Base-by-base conservation (phyloP, 2,888 invertebrate genomes). In the Melieria crassipennis region DNA sequence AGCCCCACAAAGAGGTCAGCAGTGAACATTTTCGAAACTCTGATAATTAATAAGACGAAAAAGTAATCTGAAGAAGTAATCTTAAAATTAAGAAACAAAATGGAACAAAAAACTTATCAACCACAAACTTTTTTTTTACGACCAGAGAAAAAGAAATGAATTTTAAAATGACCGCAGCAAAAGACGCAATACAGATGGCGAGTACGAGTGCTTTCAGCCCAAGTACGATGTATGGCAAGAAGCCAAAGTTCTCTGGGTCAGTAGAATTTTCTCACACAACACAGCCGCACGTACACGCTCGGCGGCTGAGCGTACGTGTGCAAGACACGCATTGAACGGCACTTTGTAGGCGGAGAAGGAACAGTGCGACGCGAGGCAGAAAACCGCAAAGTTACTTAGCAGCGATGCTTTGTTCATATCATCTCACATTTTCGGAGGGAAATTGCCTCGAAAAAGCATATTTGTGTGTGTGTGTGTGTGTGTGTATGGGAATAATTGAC, bases 181-280 rank as follows among this genome's bases (percentile, higher is more conserved):
- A 30, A 30, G 30, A 30, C 30, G 30, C 30, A 30, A 3, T 30
- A 30, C 30, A 30, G 30, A 30, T 30, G 30, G 3, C 30, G 30
- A 30, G 30, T 30, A 30, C 30, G 30, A 30, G 30, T 30, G 30
- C 30, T 30, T 30, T 30, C 30, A 30, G 30, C 30, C 30, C 30
- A 30, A 30, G 30, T 30, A 30, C 30, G 65, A 65, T 63, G 73
- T 70, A 72, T 74, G 75, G 73, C 79, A 73, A 82, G 79, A 83
- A 82, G 82, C 82, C 84, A 83, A 84, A 83, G 83, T 83, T 83
- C 84, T 83, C 79, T 83, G 81, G 84, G 83, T 83, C 83, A 83
- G 83, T 84, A 83, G 84, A 83, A 81, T 82, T 84, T 84, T 82
- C 82, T 81, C 84, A 84, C 69, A 76, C 73, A 74, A 69, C 48